A percentile compares a stretch with the other conserved stretches of the same genome.
Conservation (phyloP, 1,140 invertebrate genomes). For the Nylanderia fulva region DNA sequence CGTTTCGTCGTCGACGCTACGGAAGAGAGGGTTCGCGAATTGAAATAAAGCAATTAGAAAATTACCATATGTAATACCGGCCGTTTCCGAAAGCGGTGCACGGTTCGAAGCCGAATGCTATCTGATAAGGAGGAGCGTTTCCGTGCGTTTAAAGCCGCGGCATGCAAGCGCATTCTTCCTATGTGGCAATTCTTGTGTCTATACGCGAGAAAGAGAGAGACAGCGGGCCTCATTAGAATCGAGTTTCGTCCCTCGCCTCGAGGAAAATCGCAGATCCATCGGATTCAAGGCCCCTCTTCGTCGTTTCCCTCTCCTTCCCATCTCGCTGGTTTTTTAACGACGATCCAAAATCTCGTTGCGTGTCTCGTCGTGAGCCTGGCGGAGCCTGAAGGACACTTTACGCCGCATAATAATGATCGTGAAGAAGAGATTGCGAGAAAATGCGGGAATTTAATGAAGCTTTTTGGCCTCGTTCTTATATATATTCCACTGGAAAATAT, state of each 20-base stretch:
- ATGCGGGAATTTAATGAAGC: conserved; percentile 40
- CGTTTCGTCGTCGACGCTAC: no score
- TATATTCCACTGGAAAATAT: conserved; percentile 20
- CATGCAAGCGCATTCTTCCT: conserved; percentile 79
- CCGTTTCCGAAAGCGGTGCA: conserved; percentile 80
- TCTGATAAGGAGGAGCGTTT: conserved; percentile 80
- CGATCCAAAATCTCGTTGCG: conserved; percentile 52
- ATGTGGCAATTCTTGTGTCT: conserved; percentile 70
- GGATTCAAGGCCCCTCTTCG: conserved; percentile 64
- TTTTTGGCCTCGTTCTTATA: conserved; percentile 14
- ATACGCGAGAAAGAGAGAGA: no score
- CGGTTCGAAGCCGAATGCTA: conserved; percentile 74
- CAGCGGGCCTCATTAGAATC: conserved; percentile 23
- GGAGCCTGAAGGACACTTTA: conserved; percentile 48
- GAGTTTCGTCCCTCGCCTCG: conserved; percentile 72
- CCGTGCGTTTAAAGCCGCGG: conserved; percentile 79
- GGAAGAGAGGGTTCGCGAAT: conserved; percentile 48
- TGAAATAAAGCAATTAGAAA: conserved; percentile 84
- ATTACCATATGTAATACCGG: conserved; percentile 81
- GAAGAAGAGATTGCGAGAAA: conserved; percentile 28
- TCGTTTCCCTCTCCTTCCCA: conserved; percentile 16
- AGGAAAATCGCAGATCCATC: conserved; percentile 65
- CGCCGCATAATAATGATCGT: not conserved
- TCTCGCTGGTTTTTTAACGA: conserved; percentile 19
- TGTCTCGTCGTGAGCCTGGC: conserved; percentile 13